A percentile compares a stretch with the other conserved stretches of the same genome.
phyloP scores from a whole-genome alignment of 2,113 vertebrate species.

The Diglossa brunneiventris region DNA sequence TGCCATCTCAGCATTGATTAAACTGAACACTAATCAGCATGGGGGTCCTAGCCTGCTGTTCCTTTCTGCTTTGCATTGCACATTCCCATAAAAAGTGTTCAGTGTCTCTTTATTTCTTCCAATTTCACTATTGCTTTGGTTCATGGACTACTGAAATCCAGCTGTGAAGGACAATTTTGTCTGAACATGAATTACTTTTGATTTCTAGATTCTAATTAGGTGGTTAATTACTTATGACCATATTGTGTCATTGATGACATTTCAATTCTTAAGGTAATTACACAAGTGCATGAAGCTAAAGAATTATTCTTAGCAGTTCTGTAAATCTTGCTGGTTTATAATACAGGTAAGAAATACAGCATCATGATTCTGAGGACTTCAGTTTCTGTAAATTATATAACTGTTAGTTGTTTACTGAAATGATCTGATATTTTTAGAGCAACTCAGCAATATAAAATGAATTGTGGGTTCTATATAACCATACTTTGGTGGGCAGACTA shows the following conservation, averaged over 20 bases:
- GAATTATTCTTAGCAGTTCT: neutral
- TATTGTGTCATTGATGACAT: constrained; percentile 67
- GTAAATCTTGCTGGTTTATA: neutral
- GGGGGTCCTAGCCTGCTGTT: neutral
- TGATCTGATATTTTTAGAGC: neutral
- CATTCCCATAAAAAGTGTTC: neutral
- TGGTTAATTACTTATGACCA: constrained; percentile 73
- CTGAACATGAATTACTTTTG: constrained; percentile 64
- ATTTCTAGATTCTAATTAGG: constrained; percentile 73
- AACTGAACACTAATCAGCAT: neutral
- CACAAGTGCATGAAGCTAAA: neutral
- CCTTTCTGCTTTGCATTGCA: neutral
- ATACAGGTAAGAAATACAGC: neutral
- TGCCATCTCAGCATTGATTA: neutral
- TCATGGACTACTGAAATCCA: neutral
- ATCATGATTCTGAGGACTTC: neutral
- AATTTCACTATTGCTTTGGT: neutral
- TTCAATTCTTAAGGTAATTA: constrained; percentile 71
- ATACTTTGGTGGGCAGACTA: neutral
- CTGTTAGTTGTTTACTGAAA: neutral
- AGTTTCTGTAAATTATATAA: neutral
- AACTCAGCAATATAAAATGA: neutral
- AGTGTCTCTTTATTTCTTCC: neutral
- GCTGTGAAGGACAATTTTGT: constrained; percentile 67
- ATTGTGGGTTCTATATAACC: neutral